Conservation (phyloP, 2,888 invertebrate species). For the Ectropis crepuscularia region DNA sequence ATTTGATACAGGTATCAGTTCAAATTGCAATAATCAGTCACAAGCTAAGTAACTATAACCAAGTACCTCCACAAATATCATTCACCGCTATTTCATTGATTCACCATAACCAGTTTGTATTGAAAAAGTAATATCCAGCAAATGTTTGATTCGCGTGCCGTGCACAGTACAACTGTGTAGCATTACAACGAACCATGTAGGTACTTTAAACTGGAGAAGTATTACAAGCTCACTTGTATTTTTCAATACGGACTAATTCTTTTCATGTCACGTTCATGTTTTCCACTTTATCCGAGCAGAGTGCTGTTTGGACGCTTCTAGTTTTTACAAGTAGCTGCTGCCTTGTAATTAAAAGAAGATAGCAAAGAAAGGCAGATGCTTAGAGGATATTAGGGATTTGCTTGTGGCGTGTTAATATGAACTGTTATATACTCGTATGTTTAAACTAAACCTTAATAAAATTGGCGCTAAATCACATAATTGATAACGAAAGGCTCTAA, state of each 20-base stretch:
- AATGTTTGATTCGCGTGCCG: slow-evolving; percentile 30
- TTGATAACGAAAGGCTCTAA: no score
- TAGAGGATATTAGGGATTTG: no score
- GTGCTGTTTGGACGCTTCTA: neutral
- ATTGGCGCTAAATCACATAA: no score
- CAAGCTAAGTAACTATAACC: no score
- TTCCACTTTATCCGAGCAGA: neutral
- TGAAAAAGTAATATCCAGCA: slow-evolving; percentile 14
- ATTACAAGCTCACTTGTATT: neutral
- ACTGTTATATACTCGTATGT: no score
- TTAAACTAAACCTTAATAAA: no score
- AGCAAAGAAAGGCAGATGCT: no score
- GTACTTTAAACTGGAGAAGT: slow-evolving; percentile 2
- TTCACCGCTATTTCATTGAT: neutral
- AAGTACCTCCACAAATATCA: neutral
- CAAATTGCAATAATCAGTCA: no score
- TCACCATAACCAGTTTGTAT: neutral
- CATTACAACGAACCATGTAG: slow-evolving; percentile 6
- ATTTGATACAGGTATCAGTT: neutral
- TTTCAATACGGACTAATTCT: slow-evolving; percentile 1
- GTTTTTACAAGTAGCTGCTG: no score
- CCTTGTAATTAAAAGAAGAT: no score
- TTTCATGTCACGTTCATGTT: neutral
- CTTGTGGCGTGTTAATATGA: no score
- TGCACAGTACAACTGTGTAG: neutral